Evolutionary conservation across 2,888 invertebrate genomes (phyloP).

Genomic region (Schizaphis graminum): DNA sequence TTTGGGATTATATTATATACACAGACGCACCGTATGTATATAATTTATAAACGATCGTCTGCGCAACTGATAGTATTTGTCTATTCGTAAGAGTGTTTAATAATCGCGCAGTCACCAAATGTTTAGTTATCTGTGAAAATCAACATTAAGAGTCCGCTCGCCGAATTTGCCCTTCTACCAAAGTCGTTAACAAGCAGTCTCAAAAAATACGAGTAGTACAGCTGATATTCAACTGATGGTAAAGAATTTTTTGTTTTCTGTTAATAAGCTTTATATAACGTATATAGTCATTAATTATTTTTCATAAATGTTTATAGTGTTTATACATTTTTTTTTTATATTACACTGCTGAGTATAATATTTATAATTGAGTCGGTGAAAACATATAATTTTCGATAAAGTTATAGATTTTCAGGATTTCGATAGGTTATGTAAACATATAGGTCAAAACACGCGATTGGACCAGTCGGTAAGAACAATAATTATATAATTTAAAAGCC

Average conservation of each 20-base stretch:
- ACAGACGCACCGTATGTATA: background rate
- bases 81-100: background rate
- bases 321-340: too few relatives aligned
- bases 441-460: too few relatives aligned
- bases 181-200: background rate
- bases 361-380: too few relatives aligned
- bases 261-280: background rate
- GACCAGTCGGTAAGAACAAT: background rate
- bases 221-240: background rate
- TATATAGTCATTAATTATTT: background rate
- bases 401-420: too few relatives aligned
- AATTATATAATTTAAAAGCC: background rate
- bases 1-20: background rate
- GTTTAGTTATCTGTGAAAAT: background rate
- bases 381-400: too few relatives aligned
- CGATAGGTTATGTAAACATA: too few relatives aligned
- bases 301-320: background rate
- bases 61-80: background rate
- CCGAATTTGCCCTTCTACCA: background rate
- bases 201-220: background rate
- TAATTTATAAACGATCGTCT: background rate
- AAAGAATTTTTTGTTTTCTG: background rate
- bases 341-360: too few relatives aligned
- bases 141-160: background rate
- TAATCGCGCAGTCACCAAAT: background rate